These are phyloP conservation scores for Pangasius mekongensis DNA, from an alignment of 2,797 vertebrate genomes.

Conservation along the genomic window DNA sequence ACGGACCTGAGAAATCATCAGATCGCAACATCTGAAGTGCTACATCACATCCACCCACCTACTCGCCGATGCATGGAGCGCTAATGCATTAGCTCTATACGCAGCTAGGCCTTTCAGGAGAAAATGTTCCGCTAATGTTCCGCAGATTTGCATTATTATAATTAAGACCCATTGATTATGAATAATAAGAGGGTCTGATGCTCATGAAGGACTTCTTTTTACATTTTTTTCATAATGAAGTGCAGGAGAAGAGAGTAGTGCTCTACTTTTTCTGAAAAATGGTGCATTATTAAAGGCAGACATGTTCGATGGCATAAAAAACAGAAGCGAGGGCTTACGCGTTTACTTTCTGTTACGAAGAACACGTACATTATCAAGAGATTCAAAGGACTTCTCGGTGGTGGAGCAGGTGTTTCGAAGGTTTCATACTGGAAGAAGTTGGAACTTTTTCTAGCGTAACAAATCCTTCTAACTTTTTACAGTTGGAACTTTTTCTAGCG, in stretches of 20 bases:
- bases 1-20: constrained; percentile 53
- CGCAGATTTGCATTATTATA: constrained; percentile 24
- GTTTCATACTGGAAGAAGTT: background rate
- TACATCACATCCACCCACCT: constrained; percentile 47
- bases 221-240: constrained; percentile 4
- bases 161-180: background rate
- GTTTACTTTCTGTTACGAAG: background rate
- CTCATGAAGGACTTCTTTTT: background rate
- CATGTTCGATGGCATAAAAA: background rate
- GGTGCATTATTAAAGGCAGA: background rate
- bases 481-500: background rate
- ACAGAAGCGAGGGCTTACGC: background rate
- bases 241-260: background rate
- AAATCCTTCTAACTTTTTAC: background rate
- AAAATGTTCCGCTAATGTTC: constrained; percentile 28
- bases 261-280: constrained; percentile 6
- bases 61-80: constrained; percentile 48
- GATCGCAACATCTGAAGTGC: constrained; percentile 55
- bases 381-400: background rate
- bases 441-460: background rate
- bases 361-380: background rate
- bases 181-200: background rate
- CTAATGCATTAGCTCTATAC: constrained; percentile 40
- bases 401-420: background rate
- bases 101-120: constrained; percentile 38